phyloP scores from a whole-genome alignment of 2,888 invertebrate genomes.

The Mythimna vitellina region DNA sequence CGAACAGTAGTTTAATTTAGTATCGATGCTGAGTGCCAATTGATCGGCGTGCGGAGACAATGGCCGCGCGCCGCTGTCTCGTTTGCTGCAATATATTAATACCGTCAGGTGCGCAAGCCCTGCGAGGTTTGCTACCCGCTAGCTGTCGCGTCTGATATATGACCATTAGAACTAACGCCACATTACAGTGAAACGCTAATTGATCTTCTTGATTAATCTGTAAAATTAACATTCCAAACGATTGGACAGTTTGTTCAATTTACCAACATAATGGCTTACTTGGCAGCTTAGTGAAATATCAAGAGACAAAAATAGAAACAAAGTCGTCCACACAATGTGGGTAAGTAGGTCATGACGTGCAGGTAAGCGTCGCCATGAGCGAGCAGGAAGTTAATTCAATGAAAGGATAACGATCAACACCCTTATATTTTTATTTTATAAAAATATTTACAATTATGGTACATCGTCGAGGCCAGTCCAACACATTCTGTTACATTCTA shows the following conservation, averaged over 20 bases:
- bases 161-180: neutral
- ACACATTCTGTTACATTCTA: neutral
- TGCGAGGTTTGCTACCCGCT: constrained; percentile 3
- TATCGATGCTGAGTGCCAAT: constrained; percentile 64
- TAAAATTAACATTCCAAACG: constrained; percentile 22
- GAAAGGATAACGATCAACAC: constrained; percentile 63
- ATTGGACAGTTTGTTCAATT: neutral
- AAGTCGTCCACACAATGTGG: constrained; percentile 1
- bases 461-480: constrained; percentile 31
- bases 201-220: constrained; percentile 19
- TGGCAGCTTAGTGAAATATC: constrained; percentile 14
- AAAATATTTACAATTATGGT: constrained; percentile 72
- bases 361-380: neutral
- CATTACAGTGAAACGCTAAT: constrained; percentile 24
- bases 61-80: constrained; percentile 17
- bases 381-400: constrained; percentile 22
- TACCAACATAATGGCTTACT: constrained; percentile 4
- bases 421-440: constrained; percentile 72
- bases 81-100: constrained; percentile 46
- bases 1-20: constrained; percentile 65
- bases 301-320: constrained; percentile 9
- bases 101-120: constrained; percentile 28
- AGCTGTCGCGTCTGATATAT: neutral
- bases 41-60: constrained; percentile 49
- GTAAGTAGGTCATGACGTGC: constrained; percentile 12